Evolutionary conservation across 2,888 invertebrate species (phyloP).

Genomic region (Nymphalis polychloros): DNA sequence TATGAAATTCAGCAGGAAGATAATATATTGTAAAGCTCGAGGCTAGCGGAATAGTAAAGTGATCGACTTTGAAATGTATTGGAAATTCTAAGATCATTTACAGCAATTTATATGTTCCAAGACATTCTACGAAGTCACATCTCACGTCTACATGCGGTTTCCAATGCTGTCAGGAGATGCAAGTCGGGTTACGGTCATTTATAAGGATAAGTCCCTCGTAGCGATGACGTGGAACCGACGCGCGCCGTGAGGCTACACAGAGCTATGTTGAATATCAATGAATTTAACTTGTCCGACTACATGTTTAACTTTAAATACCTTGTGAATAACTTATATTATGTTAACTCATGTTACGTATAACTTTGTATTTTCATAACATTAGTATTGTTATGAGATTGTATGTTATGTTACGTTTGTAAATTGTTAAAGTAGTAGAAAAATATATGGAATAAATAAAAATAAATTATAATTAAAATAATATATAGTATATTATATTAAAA

Average conservation of each 20-base stretch:
- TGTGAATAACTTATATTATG: background rate
- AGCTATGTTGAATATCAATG: constrained; percentile 7
- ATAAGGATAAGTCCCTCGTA: constrained; percentile 39
- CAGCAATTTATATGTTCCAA: background rate
- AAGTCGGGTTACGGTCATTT: constrained; percentile 38
- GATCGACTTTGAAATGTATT: background rate
- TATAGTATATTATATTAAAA: too few species aligned
- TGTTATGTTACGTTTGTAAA: too few species aligned
- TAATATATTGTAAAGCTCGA: too few species aligned
- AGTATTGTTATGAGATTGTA: too few species aligned
- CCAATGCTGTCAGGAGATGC: constrained; percentile 29
- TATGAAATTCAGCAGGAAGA: too few species aligned
- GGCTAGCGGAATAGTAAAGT: too few species aligned
- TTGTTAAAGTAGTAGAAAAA: too few species aligned
- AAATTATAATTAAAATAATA: too few species aligned
- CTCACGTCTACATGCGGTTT: constrained; percentile 7
- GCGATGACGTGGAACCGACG: constrained; percentile 28
- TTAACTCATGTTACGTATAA: background rate
- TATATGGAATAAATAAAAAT: too few species aligned
- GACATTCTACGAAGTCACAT: background rate
- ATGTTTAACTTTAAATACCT: background rate
- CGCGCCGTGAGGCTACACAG: background rate
- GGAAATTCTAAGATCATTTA: background rate
- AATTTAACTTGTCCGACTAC: background rate
- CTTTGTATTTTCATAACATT: too few species aligned